A percentile compares a stretch with the other conserved stretches of the same genome.
Evolutionary conservation across 1,140 invertebrate species (phyloP).

Genomic region (Heliconius melpomene): DNA sequence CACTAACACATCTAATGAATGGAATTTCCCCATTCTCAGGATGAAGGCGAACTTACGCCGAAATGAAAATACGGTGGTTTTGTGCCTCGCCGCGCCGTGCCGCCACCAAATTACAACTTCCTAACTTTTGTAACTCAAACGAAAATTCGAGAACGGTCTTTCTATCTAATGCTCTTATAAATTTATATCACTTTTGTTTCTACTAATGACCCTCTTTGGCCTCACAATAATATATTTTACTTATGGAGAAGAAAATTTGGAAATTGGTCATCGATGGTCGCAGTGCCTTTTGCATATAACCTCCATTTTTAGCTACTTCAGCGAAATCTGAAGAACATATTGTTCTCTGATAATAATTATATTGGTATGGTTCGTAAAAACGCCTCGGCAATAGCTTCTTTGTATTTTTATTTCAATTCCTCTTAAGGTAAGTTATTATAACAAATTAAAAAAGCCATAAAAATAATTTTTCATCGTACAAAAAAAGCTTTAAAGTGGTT

Average conservation of each 20-base stretch:
- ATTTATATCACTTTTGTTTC: slow-evolving; percentile 7
- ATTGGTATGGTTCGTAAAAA: no score
- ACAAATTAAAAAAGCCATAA: no score
- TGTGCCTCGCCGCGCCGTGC: slow-evolving; percentile 12
- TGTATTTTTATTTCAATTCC: background rate
- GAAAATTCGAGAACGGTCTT: slow-evolving; percentile 3
- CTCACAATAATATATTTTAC: background rate
- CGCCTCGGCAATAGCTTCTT: no score
- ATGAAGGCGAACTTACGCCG: slow-evolving; percentile 6
- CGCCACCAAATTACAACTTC: slow-evolving; percentile 22
- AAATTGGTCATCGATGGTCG: background rate
- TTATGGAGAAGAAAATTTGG: background rate
- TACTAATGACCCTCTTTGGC: background rate
- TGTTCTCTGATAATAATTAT: background rate
- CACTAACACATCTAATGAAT: slow-evolving; percentile 4
- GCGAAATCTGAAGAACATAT: background rate
- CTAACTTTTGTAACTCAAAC: slow-evolving; percentile 21
- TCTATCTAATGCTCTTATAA: slow-evolving; percentile 20
- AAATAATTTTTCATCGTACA: background rate
- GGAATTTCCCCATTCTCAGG: slow-evolving; percentile 9
- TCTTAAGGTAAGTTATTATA: background rate
- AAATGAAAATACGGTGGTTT: slow-evolving; percentile 22
- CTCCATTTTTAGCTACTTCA: background rate
- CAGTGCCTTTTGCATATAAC: background rate
- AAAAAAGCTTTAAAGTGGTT: background rate